Evolutionary conservation across 2,888 invertebrate genomes (phyloP), one percentile per base, ranked within the genome.

Genomic region (Caenorhabditis sp.): DNA sequence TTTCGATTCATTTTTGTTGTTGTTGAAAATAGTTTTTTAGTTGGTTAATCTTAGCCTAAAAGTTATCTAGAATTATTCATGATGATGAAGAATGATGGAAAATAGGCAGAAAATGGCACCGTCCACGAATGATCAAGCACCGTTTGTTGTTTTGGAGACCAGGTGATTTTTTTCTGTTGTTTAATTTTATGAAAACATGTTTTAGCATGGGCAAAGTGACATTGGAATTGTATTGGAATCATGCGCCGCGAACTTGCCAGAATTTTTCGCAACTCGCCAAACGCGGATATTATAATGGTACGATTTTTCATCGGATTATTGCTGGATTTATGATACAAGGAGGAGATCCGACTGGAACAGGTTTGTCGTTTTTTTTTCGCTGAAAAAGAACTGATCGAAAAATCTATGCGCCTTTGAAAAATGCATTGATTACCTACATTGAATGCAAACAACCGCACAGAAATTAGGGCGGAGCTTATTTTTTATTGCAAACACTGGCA

Each of bases 161-260:
- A 76, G 70, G 62, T 74, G 17, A 58, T 14, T 55, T 50, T 6
- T 37, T 26, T 26, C 26, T 31, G 4, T 6, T 31, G 31, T 10
- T 31, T 6, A 4, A 31, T 6, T 4, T 31, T 31, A 4, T 31
- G 31, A 6, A 31, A 4, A 6, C 4, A 50, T 51, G 10, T 53
- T 78, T 58, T 37, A 78, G 78, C 37, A 96, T 97, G 95, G 99
- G 99, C 0, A 93, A 93, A 84, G 91, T 99, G 60, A 91, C 92
- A 0, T 90, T 97, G 59, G 97, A 99, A 89, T 90, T 99, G 77
- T 99, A 99, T 88, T 99, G 99, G 99, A 94, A 95, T 88, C 97
- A 99, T 88, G 93, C 97, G 0, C 97, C 97, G n/a, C 92, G 92
- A 81, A 97, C 97, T 0, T 99, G 99, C 83, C 91, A 94, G 86